Base-by-base conservation (phyloP, 1,140 invertebrate genomes). In the Proales similis region DNA sequence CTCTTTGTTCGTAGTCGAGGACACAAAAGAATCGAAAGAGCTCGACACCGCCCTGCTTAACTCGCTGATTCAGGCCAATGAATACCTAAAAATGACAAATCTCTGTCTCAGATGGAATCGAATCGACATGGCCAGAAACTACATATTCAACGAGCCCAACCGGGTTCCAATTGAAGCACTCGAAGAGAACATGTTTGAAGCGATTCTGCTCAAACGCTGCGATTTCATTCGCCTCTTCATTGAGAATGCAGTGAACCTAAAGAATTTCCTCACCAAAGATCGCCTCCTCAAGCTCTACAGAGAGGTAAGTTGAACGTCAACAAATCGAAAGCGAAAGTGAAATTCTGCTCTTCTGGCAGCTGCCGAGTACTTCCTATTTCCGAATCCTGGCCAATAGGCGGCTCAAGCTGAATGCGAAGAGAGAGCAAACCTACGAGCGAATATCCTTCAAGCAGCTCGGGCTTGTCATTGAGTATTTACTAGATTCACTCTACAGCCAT, bases 141-240 rank as follows among this genome's bases (percentile, higher is more conserved):
- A 36, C 3, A 7, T 57, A 22, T 57, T 57, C 17, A 57, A 57
- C 38, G 51, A 57, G n/a, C n/a, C n/a, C n/a, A n/a, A n/a, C n/a
- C n/a, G n/a, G n/a, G n/a, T n/a, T n/a, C 66, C 74, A 72, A 66
- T 67, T n/a, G 68, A 67, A 0, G 63, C 64, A 9, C 67, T 78
- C 17, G 71, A 77, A 63, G 74, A 78, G 12, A 66, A 77, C 4
- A 74, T 78, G 75, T 70, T 73, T 29, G 70, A 70, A 22, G 77
- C 76, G 42, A 67, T 79, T 4, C 66, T 77, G 29, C 65, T 73
- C 5, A 72, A 78, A 63, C 69, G 73, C 14, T 69, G 73, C 7
- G 70, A 75, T 26, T 79, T 79, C 68, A 74, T 79, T 1, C 72
- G 75, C 63, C 67, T 79, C 2, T 72, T 79, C 45, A 48, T 77